Evolutionary conservation across 2,113 vertebrate genomes (phyloP), one percentile per base, ranked within the genome.

Genomic region (Platichthys stellatus): DNA sequence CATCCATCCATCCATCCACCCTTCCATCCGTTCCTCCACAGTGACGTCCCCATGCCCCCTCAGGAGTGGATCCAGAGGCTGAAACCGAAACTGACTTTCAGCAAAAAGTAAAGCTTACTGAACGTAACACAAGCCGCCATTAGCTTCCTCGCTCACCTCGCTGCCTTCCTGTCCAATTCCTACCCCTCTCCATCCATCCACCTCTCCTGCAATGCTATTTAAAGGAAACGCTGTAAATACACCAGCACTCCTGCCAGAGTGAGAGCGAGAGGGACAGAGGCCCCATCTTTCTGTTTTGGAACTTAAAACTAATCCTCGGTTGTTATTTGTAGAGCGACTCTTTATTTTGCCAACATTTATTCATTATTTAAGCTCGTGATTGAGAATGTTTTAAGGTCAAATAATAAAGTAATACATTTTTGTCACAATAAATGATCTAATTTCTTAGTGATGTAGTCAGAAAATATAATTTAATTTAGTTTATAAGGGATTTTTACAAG

Each of bases 151-250:
- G 2, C 66, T 63, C 58, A 49, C 67, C 64, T 65, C 43, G 1
- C 51, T 26, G 4, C 82, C 69, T 62, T 49, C 81, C 82, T 21
- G 26, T 18, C 59, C 78, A 66, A 35, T 61, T 78, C 76, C 77
- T 40, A 63, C 24, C 85, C 80, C 58, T 51, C 73, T 79, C 64
- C 66, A 71, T 63, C 69, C 69, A 71, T 63, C 69, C 71, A 76
- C 31, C 76, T 83, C 73, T 77, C 69, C 67, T 76, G 61, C 53
- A 31, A 63, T 57, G 77, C 91, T 92, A 92, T 93, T 91, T 93
- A 88, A 90, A 92, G 88, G 77, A 66, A 82, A 85, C 3, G 59
- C 90, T 90, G 81, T 80, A 87, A 92, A 91, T 89, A 87, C 70
- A 77, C 38, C 69, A 69, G 60, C 63, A 66, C 81, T 21, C 57